Conservation (phyloP, 2,797 vertebrate genomes). For the Acanthiza pusilla region DNA sequence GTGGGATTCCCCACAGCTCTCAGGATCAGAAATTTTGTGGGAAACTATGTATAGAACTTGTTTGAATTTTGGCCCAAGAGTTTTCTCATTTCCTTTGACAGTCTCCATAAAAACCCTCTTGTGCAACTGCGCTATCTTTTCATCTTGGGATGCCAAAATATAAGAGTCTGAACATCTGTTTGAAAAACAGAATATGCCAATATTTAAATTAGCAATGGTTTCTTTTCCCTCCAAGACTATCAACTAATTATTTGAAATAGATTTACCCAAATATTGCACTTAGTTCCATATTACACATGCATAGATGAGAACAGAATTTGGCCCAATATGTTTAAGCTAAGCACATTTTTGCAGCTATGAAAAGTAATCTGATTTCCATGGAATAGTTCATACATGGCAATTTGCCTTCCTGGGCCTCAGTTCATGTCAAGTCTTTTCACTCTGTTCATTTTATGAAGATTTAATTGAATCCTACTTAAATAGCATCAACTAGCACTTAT, state of each 20-base stretch:
- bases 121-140: conserved; percentile 57
- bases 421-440: conserved; percentile 66
- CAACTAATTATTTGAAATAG: conserved; percentile 68
- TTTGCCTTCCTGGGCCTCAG: conserved; percentile 60
- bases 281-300: conserved; percentile 46
- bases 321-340: conserved; percentile 54
- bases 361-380: conserved; percentile 67
- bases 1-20: conserved; percentile 60
- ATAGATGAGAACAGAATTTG: conserved; percentile 63
- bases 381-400: conserved; percentile 65
- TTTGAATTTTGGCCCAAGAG: conserved; percentile 53
- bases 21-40: conserved; percentile 46
- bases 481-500: conserved; percentile 71
- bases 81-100: conserved; percentile 63
- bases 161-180: conserved; percentile 61
- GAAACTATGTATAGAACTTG: conserved; percentile 61
- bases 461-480: conserved; percentile 72
- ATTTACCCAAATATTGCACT: conserved; percentile 65
- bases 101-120: conserved; percentile 48
- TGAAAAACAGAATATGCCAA: conserved; percentile 54
- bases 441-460: conserved; percentile 65
- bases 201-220: conserved; percentile 59
- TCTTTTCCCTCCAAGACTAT: conserved; percentile 53
- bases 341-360: conserved; percentile 64
- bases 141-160: conserved; percentile 58